A percentile compares a stretch with the other conserved stretches of the same genome.
phyloP scores from a whole-genome alignment of 2,113 vertebrate species.

The Microtus ochrogaster region DNA sequence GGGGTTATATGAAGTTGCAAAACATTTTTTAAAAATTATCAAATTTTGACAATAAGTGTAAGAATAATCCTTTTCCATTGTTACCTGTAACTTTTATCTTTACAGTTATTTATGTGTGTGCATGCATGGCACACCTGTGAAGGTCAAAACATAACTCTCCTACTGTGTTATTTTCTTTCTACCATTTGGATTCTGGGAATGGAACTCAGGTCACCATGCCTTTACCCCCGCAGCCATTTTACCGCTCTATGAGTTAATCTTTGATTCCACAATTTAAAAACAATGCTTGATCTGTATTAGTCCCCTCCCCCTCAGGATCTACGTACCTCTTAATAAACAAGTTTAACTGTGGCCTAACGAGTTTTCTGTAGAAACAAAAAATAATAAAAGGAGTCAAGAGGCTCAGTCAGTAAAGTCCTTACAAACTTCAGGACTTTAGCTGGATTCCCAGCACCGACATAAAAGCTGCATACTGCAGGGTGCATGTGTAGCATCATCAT shows the following conservation, averaged over 20 bases:
- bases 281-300: background rate
- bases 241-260: background rate
- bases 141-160: background rate
- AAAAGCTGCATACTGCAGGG: background rate
- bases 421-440: too few relatives aligned
- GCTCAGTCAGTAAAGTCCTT: background rate
- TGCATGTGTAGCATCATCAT: background rate
- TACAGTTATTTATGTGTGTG: background rate
- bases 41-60: background rate
- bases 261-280: background rate
- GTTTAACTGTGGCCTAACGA: background rate
- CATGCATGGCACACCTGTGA: background rate
- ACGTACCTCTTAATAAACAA: background rate
- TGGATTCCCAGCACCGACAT: background rate
- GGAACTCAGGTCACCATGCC: background rate
- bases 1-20: background rate
- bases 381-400: background rate
- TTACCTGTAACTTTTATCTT: too few relatives aligned
- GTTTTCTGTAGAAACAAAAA: background rate
- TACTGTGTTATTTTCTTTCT: background rate
- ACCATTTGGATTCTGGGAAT: background rate
- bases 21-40: conserved; percentile 71
- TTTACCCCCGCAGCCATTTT: too few relatives aligned
- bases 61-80: background rate
- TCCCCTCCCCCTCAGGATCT: background rate